Evolutionary conservation across 2,888 invertebrate genomes (phyloP), one percentile per base, ranked within the genome.

Genomic region (Agrotis clavis): DNA sequence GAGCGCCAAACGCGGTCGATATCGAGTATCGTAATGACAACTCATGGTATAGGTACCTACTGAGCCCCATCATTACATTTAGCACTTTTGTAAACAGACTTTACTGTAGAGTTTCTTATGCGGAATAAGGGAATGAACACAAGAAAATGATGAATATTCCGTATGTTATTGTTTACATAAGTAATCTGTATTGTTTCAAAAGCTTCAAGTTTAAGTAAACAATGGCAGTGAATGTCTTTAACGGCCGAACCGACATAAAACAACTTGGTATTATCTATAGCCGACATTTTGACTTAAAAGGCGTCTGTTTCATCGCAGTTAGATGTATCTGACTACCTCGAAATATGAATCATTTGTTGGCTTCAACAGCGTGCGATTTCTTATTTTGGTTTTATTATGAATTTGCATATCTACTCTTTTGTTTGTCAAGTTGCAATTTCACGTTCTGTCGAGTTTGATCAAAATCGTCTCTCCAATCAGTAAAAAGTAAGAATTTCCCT

Each of bases 311-410:
- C 35, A 68, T 69, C 59, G n/a, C 0, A 21, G 59, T 47, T n/a
- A n/a, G 3, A 21, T 53, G 45, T 19, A 53, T 67, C 21, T 30
- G 25, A 47, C 11, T 45, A 19, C 50, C 1, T 19, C 19, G 16
- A 48, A 56, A 66, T 70, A 18, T 67, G 48, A 67, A 56, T 70
- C 48, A 69, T 13, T 47, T 21, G 47, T 7, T 7, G 19, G 5
- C 48, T 35, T 50, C 6, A 59, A 19, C 3, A 5, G 7, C 1
- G 21, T 4, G 35, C 35, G 4, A 18, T 18, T 11, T 50, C 14
- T 7, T 35, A 16, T 19, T 19, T 30, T 2, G 16, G 25, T 16
- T 60, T 45, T 4, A 6, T 9, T 13, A n/a, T 51, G 50, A 16
- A 51, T 35, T 9, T 19, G 59, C n/a, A 59, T 59, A 18, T 6